Percentiles rank a stretch among this genome's conserved stretches.
phyloP scores from a whole-genome alignment of 1,140 invertebrate genomes.

The Glossosoma conforme region DNA sequence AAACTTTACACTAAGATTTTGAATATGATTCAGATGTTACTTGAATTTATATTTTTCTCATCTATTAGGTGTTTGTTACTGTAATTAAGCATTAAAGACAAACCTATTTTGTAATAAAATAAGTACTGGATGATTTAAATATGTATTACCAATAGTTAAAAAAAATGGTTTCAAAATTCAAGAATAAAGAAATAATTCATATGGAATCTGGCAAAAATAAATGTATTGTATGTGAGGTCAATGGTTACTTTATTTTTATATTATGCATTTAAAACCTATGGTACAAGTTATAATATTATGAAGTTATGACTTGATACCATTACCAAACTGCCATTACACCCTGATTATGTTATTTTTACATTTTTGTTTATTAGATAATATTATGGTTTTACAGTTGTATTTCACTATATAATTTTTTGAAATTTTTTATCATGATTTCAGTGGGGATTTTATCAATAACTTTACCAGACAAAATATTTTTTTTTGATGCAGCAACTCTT shows the following conservation, averaged over 20 bases:
- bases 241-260: neutral
- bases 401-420: neutral
- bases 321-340: neutral
- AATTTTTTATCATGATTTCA: neutral
- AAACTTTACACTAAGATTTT: neutral
- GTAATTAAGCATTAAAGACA: neutral
- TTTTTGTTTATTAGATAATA: neutral
- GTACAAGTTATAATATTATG: neutral
- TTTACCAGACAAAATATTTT: neutral
- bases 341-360: neutral
- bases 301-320: neutral
- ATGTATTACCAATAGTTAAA: conserved; percentile 6
- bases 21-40: too few relatives aligned
- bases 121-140: conserved; percentile 1
- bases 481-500: neutral
- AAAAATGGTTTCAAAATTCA: neutral
- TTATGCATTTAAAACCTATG: too few relatives aligned
- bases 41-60: neutral
- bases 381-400: neutral
- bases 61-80: neutral
- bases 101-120: neutral
- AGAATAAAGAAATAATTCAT: neutral
- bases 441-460: conserved; percentile 5
- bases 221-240: too few relatives aligned
- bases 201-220: too few relatives aligned